A percentile compares a stretch with the other conserved stretches of the same genome.
phyloP scores from a whole-genome alignment of 1,140 invertebrate genomes.

The Steinernema khuongi region DNA sequence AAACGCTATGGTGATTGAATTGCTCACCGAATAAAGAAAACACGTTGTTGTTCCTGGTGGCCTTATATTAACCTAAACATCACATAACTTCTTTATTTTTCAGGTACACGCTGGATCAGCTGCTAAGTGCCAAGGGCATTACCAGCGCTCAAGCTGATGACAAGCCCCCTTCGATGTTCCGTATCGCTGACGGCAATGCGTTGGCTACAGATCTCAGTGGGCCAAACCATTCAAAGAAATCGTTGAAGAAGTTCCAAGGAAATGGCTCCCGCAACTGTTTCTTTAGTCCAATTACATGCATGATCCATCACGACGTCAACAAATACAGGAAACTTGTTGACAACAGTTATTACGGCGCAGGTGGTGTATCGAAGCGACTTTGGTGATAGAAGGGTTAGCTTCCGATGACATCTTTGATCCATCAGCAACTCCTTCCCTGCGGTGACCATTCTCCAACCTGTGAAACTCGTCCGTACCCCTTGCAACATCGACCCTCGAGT shows the following conservation, averaged over 20 bases:
- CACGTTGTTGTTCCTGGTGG: not conserved
- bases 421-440: not conserved
- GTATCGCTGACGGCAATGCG: not conserved
- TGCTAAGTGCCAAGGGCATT: not conserved
- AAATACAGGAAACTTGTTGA: conserved; percentile 29
- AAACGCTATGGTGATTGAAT: not conserved
- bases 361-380: not conserved
- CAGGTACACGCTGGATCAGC: not conserved
- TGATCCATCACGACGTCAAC: conserved; percentile 27
- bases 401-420: not conserved
- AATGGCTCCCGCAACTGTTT: conserved; percentile 16
- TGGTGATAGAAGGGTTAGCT: not conserved
- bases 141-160: not conserved
- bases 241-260: not conserved
- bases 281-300: conserved; percentile 34
- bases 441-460: not conserved
- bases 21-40: not conserved
- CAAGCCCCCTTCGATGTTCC: not conserved
- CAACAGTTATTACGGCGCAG: not conserved
- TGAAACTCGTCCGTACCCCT: no score
- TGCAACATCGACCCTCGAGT: not conserved
- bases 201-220: not conserved
- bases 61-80: not conserved
- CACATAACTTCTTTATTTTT: not conserved
- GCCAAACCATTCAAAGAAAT: not conserved